phyloP scores from a whole-genome alignment of 1,140 invertebrate species.

The Drosophila sechellia region DNA sequence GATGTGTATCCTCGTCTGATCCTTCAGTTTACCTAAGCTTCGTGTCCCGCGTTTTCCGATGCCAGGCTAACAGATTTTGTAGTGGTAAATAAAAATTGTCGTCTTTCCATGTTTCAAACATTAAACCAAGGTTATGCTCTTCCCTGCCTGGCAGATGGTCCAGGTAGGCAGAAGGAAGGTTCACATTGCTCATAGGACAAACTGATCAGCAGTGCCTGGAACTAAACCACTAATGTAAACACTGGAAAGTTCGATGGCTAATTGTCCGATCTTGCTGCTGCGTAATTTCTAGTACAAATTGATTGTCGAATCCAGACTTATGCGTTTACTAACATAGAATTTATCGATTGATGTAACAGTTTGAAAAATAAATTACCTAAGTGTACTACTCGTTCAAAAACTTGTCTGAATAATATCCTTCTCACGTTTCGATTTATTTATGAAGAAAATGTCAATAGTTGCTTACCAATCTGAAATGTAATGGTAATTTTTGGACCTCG shows the following conservation, averaged over 20 bases:
- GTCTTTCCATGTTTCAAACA: slow-evolving; percentile 82
- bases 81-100: slow-evolving; percentile 63
- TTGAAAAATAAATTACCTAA: too few species aligned
- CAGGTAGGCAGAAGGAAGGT: slow-evolving; percentile 19
- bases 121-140: slow-evolving; percentile 3
- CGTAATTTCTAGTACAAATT: too few species aligned
- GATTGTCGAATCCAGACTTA: too few species aligned
- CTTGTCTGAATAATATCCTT: background rate
- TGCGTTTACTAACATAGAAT: too few species aligned
- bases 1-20: slow-evolving; percentile 51
- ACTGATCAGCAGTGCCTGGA: slow-evolving; percentile 9
- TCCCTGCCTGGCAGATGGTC: slow-evolving; percentile 3
- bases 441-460: background rate
- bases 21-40: background rate
- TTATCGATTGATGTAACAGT: too few species aligned
- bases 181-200: background rate
- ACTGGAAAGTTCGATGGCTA: background rate
- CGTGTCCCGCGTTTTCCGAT: slow-evolving; percentile 11
- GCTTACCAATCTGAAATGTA: slow-evolving; percentile 1
- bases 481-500: background rate
- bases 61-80: slow-evolving; percentile 17
- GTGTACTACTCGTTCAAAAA: too few species aligned
- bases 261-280: too few species aligned
- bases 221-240: background rate
- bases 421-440: too few species aligned